Evolutionary conservation across 2,113 vertebrate species (phyloP), one percentile per base, ranked within the genome.

Genomic region (Verasper variegatus): DNA sequence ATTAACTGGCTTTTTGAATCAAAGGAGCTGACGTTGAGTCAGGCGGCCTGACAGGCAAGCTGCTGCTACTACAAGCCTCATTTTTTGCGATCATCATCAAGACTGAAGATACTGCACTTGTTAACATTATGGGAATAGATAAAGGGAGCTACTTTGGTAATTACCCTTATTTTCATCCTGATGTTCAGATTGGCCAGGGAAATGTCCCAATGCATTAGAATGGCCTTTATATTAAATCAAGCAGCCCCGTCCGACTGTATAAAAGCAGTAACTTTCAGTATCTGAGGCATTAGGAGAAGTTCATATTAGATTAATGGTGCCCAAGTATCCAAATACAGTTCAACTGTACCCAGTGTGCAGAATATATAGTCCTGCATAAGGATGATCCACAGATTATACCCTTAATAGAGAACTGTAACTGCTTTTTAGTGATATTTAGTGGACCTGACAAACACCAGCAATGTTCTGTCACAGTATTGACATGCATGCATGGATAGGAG

Each of bases 1-100:
- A 80, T 80, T 73, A 80, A 82, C 24, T 9, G 13, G 67, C 52
- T 66, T 62, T 77, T 66, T 59, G 63, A 87, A 80, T 90, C 70
- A 76, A 87, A 80, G 20, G 60, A 20, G 40, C 40, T 10, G 40
- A 40, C 40, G 42, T 57, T 69, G 76, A 67, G 42, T 4, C 13
- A 73, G 27, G 31, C 27, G 2, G 26, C 31, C 31, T 31, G 31
- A 31, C 31, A 31, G 31, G 31, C 54, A 37, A 47, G 45, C 45
- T 14, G 54, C 24, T 37, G 68, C 63, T 14, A 17, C 6, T 6
- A 56, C 45, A 3, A 24, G 51, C 49, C 63, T 76, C 59, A 68
- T 42, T 58, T 62, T 59, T 59, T 35, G 54, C 2, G 3, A 64
- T n/a, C 1, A 26, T 70, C 61, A 8, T 55, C 65, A 42, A 52